These are phyloP conservation scores for Amia ocellicauda DNA, from an alignment of 2,113 vertebrate genomes.

Conservation along the genomic window DNA sequence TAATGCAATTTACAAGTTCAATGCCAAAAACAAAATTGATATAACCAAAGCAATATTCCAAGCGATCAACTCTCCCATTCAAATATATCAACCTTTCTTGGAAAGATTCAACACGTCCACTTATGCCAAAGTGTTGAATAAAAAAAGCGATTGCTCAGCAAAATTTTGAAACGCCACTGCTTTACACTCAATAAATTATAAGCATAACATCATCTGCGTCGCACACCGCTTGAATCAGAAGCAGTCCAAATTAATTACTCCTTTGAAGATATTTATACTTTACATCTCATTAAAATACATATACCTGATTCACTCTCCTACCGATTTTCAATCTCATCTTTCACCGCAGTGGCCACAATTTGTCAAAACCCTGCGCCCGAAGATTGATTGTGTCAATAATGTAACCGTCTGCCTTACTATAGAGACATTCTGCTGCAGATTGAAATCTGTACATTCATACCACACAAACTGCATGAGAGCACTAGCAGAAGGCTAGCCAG, in stretches of 20 bases:
- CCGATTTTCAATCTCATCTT: no score
- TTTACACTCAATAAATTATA: conserved; percentile 56
- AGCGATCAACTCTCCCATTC: not conserved
- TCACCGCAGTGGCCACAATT: no score
- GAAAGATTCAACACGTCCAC: conserved; percentile 38
- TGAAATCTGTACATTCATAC: no score
- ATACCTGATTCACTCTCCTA: not conserved
- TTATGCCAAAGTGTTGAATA: conserved; percentile 46
- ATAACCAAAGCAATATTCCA: not conserved
- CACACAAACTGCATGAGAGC: no score
- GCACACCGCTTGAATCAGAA: conserved; percentile 34
- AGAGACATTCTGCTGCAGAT: no score
- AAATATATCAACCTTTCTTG: not conserved
- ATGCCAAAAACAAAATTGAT: no score
- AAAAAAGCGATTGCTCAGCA: conserved; percentile 50
- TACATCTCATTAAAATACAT: conserved; percentile 15
- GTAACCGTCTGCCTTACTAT: no score
- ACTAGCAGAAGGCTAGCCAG: no score
- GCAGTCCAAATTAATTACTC: conserved; percentile 39
- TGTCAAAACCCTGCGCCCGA: no score
- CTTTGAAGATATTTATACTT: conserved; percentile 39
- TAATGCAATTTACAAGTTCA: no score
- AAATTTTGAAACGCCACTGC: conserved; percentile 28
- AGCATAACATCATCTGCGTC: conserved; percentile 38
- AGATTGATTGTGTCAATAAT: no score